Evolutionary conservation across 2,888 invertebrate genomes (phyloP).

Genomic region (Nomada ferruginata): DNA sequence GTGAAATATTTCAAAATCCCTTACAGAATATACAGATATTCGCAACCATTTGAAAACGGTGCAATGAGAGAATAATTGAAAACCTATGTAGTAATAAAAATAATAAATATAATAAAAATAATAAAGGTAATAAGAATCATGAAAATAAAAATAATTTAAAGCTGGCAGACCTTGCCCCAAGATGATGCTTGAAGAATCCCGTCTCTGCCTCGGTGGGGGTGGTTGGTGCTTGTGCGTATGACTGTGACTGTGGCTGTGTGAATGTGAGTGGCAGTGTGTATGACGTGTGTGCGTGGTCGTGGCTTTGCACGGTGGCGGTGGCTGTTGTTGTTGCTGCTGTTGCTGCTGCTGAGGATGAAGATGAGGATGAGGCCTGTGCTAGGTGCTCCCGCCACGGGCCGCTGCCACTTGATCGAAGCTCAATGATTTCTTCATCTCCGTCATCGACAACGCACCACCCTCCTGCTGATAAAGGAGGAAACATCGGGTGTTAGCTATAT

Average conservation of each 20-base stretch:
- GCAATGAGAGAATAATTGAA: no score
- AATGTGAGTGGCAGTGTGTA: slow-evolving; percentile 83
- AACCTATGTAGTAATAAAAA: no score
- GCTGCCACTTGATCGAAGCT: slow-evolving; percentile 86
- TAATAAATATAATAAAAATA: no score
- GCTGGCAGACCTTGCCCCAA: slow-evolving; percentile 81
- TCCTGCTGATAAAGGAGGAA: slow-evolving; percentile 84
- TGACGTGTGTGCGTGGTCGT: slow-evolving; percentile 82
- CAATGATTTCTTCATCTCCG: slow-evolving; percentile 88
- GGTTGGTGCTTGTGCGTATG: slow-evolving; percentile 83
- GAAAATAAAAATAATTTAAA: not conserved
- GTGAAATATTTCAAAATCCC: no score
- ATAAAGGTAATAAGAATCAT: no score
- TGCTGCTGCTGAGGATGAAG: slow-evolving; percentile 75
- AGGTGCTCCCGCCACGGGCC: slow-evolving; percentile 84
- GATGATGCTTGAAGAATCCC: slow-evolving; percentile 82
- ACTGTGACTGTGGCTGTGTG: slow-evolving; percentile 82
- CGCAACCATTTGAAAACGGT: no score
- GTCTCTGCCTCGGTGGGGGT: slow-evolving; percentile 81
- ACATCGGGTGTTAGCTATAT: slow-evolving; percentile 73
- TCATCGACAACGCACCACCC: slow-evolving; percentile 88
- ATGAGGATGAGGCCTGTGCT: slow-evolving; percentile 82
- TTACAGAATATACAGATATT: no score
- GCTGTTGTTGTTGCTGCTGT: slow-evolving; percentile 76
- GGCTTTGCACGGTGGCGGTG: slow-evolving; percentile 78